These are phyloP conservation scores for Drosophila pachea DNA, from an alignment of 1,140 invertebrate species.

Conservation along the genomic window DNA sequence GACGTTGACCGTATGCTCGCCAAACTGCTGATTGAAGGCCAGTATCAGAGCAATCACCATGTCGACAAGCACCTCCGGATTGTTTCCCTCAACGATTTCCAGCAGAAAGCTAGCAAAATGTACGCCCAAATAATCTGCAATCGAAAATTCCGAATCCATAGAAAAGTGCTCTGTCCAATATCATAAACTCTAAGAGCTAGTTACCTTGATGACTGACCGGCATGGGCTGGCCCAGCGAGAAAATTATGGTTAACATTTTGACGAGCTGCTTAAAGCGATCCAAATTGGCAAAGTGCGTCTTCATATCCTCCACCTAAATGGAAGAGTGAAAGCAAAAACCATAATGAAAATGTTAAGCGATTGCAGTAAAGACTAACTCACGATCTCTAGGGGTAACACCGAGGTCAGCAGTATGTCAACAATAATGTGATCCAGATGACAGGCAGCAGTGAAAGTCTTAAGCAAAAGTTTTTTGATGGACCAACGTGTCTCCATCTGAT, in stretches of 20 bases:
- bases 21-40: constrained; percentile 93
- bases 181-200: constrained; percentile 2
- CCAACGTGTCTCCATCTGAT: constrained; percentile 95
- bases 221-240: constrained; percentile 92
- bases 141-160: constrained; percentile 7
- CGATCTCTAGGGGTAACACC: constrained; percentile 91
- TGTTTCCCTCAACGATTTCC: constrained; percentile 87
- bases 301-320: constrained; percentile 76
- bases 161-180: too few species aligned
- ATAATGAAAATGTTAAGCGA: background rate
- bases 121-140: constrained; percentile 88
- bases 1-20: constrained; percentile 84
- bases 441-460: constrained; percentile 91
- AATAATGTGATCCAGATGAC: constrained; percentile 88
- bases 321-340: background rate
- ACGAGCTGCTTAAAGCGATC: constrained; percentile 80
- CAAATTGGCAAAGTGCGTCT: constrained; percentile 74
- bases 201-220: constrained; percentile 89
- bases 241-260: constrained; percentile 89
- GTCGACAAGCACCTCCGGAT: constrained; percentile 89
- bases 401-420: constrained; percentile 90
- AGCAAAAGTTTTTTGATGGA: constrained; percentile 88
- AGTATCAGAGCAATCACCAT: constrained; percentile 90
- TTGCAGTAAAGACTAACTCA: constrained; percentile 78
- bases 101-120: constrained; percentile 89